Percentiles rank a stretch among this genome's conserved stretches.
Conservation (phyloP, 2,888 invertebrate species). For the Nephrotoma flavescens region DNA sequence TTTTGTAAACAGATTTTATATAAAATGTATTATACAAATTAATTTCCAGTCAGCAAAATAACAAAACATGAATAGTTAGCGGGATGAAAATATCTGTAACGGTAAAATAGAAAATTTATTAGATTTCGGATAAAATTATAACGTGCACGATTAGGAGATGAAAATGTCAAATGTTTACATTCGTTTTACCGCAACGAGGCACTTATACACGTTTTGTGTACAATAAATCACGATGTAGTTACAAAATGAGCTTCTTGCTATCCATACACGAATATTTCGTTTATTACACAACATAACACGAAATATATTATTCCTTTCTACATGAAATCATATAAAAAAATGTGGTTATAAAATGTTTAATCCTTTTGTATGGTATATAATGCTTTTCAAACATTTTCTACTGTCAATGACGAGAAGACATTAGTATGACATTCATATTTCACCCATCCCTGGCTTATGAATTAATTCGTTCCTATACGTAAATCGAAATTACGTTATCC, state of each 20-base stretch:
- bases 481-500: no score
- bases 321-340: not conserved
- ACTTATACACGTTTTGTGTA: no score
- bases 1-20: not conserved
- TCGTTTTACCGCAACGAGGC: no score
- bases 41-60: not conserved
- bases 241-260: not conserved
- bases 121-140: no score
- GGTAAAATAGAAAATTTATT: not conserved
- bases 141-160: not conserved
- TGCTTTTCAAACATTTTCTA: not conserved
- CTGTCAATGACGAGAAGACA: not conserved
- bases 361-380: not conserved
- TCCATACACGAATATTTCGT: not conserved
- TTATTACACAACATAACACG: no score
- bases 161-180: not conserved
- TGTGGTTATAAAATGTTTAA: not conserved
- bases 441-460: no score
- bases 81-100: not conserved
- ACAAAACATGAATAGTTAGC: not conserved
- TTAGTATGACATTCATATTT: not conserved
- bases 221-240: no score
- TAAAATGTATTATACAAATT: not conserved
- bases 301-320: no score
- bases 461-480: no score